A percentile compares a stretch with the other conserved stretches of the same genome.
Conservation (phyloP, 2,113 vertebrate genomes). For the Caloenas nicobarica region DNA sequence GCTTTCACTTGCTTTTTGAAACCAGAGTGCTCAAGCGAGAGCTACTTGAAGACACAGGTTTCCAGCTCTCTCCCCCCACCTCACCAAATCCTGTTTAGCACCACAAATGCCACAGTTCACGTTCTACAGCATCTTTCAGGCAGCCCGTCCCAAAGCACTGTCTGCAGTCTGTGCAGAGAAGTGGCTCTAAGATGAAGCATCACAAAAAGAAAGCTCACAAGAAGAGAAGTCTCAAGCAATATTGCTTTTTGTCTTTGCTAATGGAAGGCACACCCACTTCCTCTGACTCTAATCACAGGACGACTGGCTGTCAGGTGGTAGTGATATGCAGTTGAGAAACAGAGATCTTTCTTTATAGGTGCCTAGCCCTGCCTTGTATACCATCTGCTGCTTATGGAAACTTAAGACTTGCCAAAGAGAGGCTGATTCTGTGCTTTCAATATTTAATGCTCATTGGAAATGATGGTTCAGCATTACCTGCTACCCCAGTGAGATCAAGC, state of each 20-base stretch:
- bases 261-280: conserved; percentile 57
- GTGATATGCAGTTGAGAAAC: conserved; percentile 3
- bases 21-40: not conserved
- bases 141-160: not conserved
- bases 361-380: conserved; percentile 7
- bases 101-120: not conserved
- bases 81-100: not conserved
- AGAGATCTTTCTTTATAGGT: conserved; percentile 54
- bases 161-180: not conserved
- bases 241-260: conserved; percentile 24
- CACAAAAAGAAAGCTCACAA: not conserved
- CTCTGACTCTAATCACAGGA: conserved; percentile 45
- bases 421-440: conserved; percentile 39
- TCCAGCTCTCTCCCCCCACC: not conserved
- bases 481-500: not conserved
- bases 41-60: not conserved
- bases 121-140: not conserved
- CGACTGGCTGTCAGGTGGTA: conserved; percentile 35
- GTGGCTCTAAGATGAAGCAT: not conserved
- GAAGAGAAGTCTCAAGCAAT: not conserved
- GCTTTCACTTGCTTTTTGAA: conserved; percentile 10
- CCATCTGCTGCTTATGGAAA: conserved; percentile 66
- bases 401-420: conserved; percentile 34
- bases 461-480: conserved; percentile 34
- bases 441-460: conserved; percentile 66